phyloP scores from a whole-genome alignment of 2,888 invertebrate species.

The Acrocera orbiculus region DNA sequence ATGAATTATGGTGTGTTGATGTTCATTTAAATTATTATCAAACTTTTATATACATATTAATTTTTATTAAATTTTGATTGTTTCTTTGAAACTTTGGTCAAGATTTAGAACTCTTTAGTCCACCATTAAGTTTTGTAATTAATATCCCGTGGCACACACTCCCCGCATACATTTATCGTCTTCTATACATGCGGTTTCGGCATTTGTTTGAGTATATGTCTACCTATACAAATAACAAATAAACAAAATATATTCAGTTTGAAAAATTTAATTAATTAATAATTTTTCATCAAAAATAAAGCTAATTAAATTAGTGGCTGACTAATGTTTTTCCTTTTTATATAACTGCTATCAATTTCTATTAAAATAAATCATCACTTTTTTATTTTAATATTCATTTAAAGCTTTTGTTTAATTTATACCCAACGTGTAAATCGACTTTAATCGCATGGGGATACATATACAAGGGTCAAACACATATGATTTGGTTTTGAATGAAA shows the following conservation, averaged over 20 bases:
- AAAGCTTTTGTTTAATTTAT: too few species aligned
- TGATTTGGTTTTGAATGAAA: too few species aligned
- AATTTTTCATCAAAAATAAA: too few species aligned
- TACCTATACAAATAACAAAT: conserved; percentile 3
- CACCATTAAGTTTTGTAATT: conserved; percentile 7
- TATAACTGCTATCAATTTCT: too few species aligned
- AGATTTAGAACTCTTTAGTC: not conserved
- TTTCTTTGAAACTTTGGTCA: not conserved
- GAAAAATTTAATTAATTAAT: too few species aligned
- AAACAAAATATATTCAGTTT: conserved; percentile 7
- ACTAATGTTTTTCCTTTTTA: too few species aligned
- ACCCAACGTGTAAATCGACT: too few species aligned
- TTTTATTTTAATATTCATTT: too few species aligned
- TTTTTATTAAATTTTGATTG: not conserved
- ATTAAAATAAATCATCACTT: too few species aligned
- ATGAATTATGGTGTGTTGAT: conserved; percentile 12
- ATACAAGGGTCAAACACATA: too few species aligned
- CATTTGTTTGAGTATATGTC: not conserved
- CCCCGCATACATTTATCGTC: conserved; percentile 8
- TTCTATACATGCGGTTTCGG: conserved; percentile 3
- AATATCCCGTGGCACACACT: conserved; percentile 14
- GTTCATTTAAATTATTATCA: conserved; percentile 1
- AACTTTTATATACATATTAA: not conserved
- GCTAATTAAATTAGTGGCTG: too few species aligned
- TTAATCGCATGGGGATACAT: too few species aligned